These are phyloP conservation scores for Campylorhamphus procurvoides DNA, from an alignment of 2,113 vertebrate species.

Conservation along the genomic window DNA sequence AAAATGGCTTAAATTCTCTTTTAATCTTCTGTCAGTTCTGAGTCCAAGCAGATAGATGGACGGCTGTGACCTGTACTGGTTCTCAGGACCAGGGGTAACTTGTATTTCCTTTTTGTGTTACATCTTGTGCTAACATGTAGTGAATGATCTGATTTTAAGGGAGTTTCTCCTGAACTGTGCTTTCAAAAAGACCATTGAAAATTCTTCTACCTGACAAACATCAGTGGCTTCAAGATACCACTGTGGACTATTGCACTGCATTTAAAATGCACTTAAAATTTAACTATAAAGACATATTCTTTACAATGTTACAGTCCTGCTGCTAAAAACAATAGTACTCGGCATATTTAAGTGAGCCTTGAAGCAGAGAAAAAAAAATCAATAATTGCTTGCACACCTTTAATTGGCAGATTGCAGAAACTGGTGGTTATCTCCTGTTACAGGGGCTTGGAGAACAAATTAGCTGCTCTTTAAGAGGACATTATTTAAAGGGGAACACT, in stretches of 20 bases:
- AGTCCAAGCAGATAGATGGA: not conserved
- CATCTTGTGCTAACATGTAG: not conserved
- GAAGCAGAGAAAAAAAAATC: not conserved
- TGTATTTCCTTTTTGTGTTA: not conserved
- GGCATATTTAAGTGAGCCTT: not conserved
- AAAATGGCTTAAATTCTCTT: not conserved
- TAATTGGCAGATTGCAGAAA: not conserved
- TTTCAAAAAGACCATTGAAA: not conserved
- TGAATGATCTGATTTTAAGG: not conserved
- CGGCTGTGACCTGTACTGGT: not conserved
- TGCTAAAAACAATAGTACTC: not conserved
- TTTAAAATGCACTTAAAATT: not conserved
- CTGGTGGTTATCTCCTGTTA: not conserved
- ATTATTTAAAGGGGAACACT: accelerated
- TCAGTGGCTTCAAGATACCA: not conserved
- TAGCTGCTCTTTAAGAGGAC: not conserved
- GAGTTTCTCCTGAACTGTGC: not conserved
- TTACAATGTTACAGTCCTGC: not conserved
- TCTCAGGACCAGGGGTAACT: not conserved
- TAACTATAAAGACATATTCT: not conserved
- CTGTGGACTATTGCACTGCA: not conserved
- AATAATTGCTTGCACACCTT: not conserved
- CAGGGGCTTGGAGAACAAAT: not conserved
- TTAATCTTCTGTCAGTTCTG: not conserved
- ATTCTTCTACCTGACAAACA: not conserved